Base-by-base conservation (phyloP, 2,888 invertebrate genomes). In the Hyles lineata region DNA sequence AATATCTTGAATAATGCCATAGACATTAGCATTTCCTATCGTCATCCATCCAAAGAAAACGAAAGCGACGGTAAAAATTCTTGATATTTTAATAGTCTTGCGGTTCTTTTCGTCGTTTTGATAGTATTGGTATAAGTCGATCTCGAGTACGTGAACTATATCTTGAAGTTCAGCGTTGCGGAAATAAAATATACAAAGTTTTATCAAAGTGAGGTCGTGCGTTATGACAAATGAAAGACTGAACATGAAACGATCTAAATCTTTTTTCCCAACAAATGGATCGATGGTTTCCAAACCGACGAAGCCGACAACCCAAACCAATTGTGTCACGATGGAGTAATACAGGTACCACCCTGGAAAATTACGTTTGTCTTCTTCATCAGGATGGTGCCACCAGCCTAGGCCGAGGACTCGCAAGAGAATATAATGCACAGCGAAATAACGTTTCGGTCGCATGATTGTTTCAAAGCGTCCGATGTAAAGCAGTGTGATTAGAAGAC, bases 341-440 rank as follows among this genome's bases (percentile, higher is more conserved):
- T 89, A 93, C 1, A 94, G 72, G 73, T 94, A 94, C 81, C 85
- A 87, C 60, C 91, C 89, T 1, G 87, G 88, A 75, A 94, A 94
- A 76, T 94, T 94, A 5, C 81, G 81, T 0, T 85, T 89, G 21
- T 92, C 85, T 2, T 74, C 81, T 82, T 93, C 89, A 73, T 94
- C 92, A 0, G 94, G 93, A 71, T 91, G 89, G 77, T 94, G 94
- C 94, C 94, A 94, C 94, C 94, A 94, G 32, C 94, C 94, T 0
- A 94, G 78, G 0, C 94, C 94, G 6, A 94, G 82, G 71, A 90
- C 88, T 71, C 94, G 86, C 6, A 94, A 76, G 29, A 94, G 81
- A n/a, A 78, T 74, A 74, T 83, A 94, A 77, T 94, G 94, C 52
- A 90, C 79, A 23, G 81, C 81, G 77, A 94, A 94, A 77, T 92